phyloP scores from a whole-genome alignment of 2,797 vertebrate genomes.

The Rhadinocentrus ornatus region DNA sequence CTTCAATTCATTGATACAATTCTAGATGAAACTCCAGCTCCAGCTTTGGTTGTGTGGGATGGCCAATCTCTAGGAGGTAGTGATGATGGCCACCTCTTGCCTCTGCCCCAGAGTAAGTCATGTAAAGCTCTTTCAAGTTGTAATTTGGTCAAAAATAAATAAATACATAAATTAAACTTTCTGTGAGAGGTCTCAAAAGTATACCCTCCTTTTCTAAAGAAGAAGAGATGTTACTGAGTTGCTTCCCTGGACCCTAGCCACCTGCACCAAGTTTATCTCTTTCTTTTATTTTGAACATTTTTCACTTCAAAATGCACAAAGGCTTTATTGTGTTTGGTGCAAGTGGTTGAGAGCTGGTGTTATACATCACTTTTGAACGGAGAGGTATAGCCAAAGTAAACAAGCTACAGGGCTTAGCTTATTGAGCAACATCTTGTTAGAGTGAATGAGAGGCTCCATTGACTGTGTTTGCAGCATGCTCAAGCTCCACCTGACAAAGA shows the following conservation, averaged over 20 bases:
- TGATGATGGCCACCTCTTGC: too few relatives aligned
- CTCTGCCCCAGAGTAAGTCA: too few relatives aligned
- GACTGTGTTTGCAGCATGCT: constrained; percentile 29
- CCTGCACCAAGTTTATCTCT: constrained; percentile 58
- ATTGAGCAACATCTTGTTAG: constrained; percentile 74
- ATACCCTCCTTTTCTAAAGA: constrained; percentile 18
- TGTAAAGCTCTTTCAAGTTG: not conserved
- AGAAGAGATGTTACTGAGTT: constrained; percentile 34
- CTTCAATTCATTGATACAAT: too few relatives aligned
- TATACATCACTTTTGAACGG: constrained; percentile 66
- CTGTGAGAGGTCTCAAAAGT: constrained; percentile 12
- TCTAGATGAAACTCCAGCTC: too few relatives aligned
- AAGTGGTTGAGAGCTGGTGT: constrained; percentile 25
- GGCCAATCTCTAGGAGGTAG: too few relatives aligned
- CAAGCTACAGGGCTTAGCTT: constrained; percentile 57
- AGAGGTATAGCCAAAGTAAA: constrained; percentile 23
- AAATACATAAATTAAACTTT: not conserved
- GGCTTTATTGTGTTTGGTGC: constrained; percentile 69
- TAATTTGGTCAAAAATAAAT: not conserved
- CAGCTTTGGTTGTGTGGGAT: too few relatives aligned
- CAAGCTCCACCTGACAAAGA: constrained; percentile 61
- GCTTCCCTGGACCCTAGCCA: constrained; percentile 49
- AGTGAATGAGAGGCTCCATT: constrained; percentile 50
- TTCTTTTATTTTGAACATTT: constrained; percentile 51
- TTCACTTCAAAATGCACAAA: constrained; percentile 65